Percentiles rank a stretch among this genome's conserved stretches.
These are phyloP conservation scores for Meloidogyne hapla DNA, from an alignment of 1,140 invertebrate genomes.

Conservation along the genomic window DNA sequence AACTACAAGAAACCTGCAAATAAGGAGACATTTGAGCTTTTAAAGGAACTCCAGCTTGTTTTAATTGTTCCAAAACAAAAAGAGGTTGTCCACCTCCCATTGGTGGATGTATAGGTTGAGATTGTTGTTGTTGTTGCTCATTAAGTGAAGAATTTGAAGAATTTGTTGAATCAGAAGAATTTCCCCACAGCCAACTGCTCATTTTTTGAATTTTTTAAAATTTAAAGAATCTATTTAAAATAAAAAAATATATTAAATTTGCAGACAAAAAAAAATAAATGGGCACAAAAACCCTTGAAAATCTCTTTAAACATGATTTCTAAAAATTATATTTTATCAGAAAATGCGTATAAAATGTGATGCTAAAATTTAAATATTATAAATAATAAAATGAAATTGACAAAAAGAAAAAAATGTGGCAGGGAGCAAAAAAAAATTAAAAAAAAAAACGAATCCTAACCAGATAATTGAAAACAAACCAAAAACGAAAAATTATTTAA, in stretches of 20 bases:
- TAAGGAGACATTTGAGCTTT: constrained; percentile 51
- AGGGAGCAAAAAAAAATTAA: too few species aligned
- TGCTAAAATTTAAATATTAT: too few species aligned
- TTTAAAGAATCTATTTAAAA: constrained; percentile 9
- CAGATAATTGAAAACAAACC: too few species aligned
- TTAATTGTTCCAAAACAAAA: constrained; percentile 43
- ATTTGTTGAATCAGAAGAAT: constrained; percentile 1
- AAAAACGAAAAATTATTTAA: too few species aligned
- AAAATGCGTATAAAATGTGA: too few species aligned
- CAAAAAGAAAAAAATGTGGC: too few species aligned
- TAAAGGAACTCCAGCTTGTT: constrained; percentile 48
- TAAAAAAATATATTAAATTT: constrained; percentile 11
- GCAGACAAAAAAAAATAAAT: not conserved
- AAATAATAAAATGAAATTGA: too few species aligned
- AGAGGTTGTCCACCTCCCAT: not conserved
- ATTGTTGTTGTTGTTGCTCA: not conserved
- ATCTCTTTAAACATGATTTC: too few species aligned
- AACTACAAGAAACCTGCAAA: constrained; percentile 46
- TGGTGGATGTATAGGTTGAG: constrained; percentile 10
- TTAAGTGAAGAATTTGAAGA: not conserved
- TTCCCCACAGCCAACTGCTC: constrained; percentile 11
- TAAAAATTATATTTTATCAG: too few species aligned
- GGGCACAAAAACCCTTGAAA: too few species aligned
- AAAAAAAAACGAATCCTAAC: too few species aligned
- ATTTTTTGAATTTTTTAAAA: not conserved